Conservation (phyloP, 92 coral and sea anemone genomes). For the Porites evermanni region DNA sequence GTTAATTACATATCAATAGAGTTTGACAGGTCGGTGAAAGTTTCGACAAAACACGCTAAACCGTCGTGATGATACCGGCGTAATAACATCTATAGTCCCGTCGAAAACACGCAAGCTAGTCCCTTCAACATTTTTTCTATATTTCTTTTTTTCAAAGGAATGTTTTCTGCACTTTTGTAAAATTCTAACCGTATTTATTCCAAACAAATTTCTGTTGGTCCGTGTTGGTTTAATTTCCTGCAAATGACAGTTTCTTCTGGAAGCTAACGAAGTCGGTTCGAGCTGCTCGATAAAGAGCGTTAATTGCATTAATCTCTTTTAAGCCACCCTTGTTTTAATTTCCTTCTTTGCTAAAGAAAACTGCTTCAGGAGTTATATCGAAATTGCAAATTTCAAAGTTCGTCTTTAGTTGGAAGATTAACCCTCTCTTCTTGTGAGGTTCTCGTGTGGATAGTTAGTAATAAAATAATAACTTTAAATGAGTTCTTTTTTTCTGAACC, state of each 20-base stretch:
- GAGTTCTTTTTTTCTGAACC: constrained; percentile 8
- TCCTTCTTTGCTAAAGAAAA: constrained; percentile 38
- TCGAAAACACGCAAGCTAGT: constrained; percentile 36
- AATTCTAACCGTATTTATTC: constrained; percentile 10
- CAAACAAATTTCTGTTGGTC: constrained; percentile 46
- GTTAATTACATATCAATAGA: constrained; percentile 93
- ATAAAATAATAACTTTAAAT: not conserved
- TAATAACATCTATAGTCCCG: constrained; percentile 10
- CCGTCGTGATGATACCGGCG: constrained; percentile 56
- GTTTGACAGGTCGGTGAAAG: constrained; percentile 85
- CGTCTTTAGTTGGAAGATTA: not conserved
- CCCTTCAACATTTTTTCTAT: not conserved
- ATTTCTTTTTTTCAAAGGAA: not conserved
- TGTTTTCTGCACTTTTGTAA: not conserved
- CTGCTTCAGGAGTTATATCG: constrained; percentile 18
- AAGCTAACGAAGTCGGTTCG: constrained; percentile 52
- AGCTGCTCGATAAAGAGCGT: constrained; percentile 36
- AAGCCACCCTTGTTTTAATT: constrained; percentile 42
- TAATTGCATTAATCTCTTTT: constrained; percentile 53
- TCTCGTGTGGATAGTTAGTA: not conserved
- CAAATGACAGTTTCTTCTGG: constrained; percentile 31
- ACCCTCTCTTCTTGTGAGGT: not conserved
- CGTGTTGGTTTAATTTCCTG: constrained; percentile 47
- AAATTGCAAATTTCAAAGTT: constrained; percentile 9
- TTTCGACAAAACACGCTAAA: constrained; percentile 68